Evolutionary conservation across 2,113 vertebrate genomes (phyloP).

Genomic region (Cynopterus brachyotis): DNA sequence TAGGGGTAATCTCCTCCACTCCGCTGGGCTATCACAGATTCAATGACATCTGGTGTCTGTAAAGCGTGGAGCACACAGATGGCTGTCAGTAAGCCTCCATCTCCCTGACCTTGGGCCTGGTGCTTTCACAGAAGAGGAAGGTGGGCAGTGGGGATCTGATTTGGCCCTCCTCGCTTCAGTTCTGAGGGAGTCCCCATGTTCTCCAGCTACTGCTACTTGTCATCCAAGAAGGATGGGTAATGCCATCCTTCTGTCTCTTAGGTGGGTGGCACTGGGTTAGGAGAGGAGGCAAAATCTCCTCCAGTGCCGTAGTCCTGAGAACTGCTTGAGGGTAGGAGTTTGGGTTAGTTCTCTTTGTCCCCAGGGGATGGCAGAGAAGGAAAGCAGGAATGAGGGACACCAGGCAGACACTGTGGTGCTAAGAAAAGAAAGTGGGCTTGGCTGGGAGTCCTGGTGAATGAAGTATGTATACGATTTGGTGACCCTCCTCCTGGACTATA

Average conservation of each 20-base stretch:
- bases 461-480: rapidly evolving
- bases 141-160: background rate
- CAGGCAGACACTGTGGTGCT: background rate
- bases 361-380: background rate
- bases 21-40: background rate
- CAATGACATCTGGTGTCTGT: background rate
- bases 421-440: background rate
- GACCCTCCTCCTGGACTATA: background rate
- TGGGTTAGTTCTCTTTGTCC: background rate
- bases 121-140: background rate
- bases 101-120: background rate
- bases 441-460: background rate
- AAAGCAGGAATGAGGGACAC: background rate
- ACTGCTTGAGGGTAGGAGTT: background rate
- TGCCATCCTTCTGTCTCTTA: background rate
- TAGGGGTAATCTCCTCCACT: background rate
- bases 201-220: background rate
- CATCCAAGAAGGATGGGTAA: background rate
- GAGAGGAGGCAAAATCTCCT: background rate
- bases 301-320: background rate
- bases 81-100: background rate
- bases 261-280: background rate
- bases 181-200: background rate
- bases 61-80: background rate
- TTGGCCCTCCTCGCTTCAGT: background rate